Evolutionary conservation across 2,113 vertebrate genomes (phyloP), one percentile per base, ranked within the genome.

Genomic region (Paracanthobrama guichenoti): DNA sequence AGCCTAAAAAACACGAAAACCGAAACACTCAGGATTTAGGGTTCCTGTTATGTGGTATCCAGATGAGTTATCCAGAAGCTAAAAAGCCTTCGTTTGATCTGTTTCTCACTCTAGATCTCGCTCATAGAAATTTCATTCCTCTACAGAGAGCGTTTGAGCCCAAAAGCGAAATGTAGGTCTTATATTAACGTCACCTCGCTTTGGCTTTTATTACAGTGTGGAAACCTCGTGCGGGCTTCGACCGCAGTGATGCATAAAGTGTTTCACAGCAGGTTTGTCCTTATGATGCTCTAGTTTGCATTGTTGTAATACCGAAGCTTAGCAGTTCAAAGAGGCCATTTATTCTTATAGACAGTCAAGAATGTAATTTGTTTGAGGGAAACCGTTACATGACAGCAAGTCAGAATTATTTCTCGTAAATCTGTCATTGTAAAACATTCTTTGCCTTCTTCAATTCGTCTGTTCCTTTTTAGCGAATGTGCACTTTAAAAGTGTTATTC

Each of bases 11-110:
- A 84, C 90, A 83, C 78, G 88, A 84, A 57, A 62, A 87, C 28
- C 1, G 31, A 85, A 86, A 85, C 90, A 87, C 91, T 86, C 39
- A 44, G 84, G 46, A 66, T 59, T 53, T 75, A 59, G 66, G 28
- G 12, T 4, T 64, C 78, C 87, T 86, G 79, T 85, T 26, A 87
- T 92, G 89, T 92, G 90, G 89, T 92, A 87, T 90, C 89, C 82
- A 90, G 79, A 89, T 91, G 76, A 90, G 81, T 75, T 72, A 74
- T 78, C 67, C 83, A 79, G 82, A 59, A 46, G 55, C 57, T 72
- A 5, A 16, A 53, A 69, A 11, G 26, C 18, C 60, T 50, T 13
- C 20, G 18, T 81, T 60, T 39, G 71, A 62, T 39, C 50, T 79
- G 46, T 31, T 83, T 80, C 35, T 69, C n/a, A 44, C 50, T 82